A percentile compares a stretch with the other conserved stretches of the same genome.
Conservation (phyloP, 2,888 invertebrate species). For the Mythimna ferrago region DNA sequence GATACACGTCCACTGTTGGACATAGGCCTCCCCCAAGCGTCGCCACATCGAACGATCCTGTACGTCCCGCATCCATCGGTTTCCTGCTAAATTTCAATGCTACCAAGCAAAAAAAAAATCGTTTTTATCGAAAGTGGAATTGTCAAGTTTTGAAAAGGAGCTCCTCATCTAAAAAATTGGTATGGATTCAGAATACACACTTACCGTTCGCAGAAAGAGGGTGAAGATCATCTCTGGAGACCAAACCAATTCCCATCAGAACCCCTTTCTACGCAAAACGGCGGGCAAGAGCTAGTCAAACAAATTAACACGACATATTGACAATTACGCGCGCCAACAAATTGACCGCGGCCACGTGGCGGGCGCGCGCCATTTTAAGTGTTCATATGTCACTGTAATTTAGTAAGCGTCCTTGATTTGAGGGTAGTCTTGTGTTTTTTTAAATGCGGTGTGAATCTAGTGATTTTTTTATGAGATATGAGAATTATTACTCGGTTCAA, state of each 20-base stretch:
- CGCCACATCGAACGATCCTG: too few relatives aligned
- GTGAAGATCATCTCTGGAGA: not conserved
- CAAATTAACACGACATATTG: conserved; percentile 49
- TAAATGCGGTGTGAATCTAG: conserved; percentile 4
- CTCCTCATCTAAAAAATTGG: too few relatives aligned
- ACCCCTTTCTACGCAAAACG: not conserved
- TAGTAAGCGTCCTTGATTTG: conserved; percentile 29
- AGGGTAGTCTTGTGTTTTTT: conserved; percentile 31
- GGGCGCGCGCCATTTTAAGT: conserved; percentile 59
- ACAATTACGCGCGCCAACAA: conserved; percentile 43
- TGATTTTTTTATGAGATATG: not conserved
- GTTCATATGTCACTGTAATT: conserved; percentile 53
- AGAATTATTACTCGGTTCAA: too few relatives aligned
- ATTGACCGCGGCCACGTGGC: conserved; percentile 60
- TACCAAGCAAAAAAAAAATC: too few relatives aligned
- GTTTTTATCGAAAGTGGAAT: too few relatives aligned
- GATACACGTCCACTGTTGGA: too few relatives aligned
- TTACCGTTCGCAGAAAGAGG: not conserved
- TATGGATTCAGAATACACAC: too few relatives aligned
- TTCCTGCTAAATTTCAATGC: too few relatives aligned
- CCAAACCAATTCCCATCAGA: conserved; percentile 3
- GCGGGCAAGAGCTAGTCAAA: conserved; percentile 15
- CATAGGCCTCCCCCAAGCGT: too few relatives aligned
- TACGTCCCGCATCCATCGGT: too few relatives aligned
- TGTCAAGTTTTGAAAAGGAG: too few relatives aligned